phyloP scores from a whole-genome alignment of 2,113 vertebrate species.

The Tursiops truncatus region DNA sequence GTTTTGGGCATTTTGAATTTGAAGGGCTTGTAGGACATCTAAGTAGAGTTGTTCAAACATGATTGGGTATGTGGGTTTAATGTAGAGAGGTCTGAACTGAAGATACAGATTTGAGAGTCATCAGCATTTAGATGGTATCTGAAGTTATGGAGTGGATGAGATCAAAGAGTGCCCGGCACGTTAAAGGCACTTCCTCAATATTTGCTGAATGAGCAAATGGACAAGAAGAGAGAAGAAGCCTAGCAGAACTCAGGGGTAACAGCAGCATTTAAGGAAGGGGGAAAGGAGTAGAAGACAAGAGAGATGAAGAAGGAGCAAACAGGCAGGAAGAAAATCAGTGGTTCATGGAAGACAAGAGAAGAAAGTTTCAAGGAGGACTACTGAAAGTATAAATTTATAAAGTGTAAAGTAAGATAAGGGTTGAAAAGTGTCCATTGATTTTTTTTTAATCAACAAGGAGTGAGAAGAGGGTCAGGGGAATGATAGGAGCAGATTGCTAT shows the following conservation, averaged over 20 bases:
- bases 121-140: slow-evolving; percentile 23
- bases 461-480: not conserved
- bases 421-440: not conserved
- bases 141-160: not conserved
- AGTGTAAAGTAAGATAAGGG: not conserved
- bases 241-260: not conserved
- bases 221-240: not conserved
- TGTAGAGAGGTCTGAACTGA: not conserved
- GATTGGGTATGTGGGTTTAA: not conserved
- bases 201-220: slow-evolving; percentile 16
- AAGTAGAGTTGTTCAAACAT: not conserved
- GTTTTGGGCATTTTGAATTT: slow-evolving; percentile 41
- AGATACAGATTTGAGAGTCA: slow-evolving; percentile 8
- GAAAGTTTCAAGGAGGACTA: not conserved
- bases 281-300: not conserved
- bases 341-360: not conserved
- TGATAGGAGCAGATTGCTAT: not conserved
- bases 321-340: not conserved
- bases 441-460: not conserved
- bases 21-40: not conserved
- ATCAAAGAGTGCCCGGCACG: not conserved
- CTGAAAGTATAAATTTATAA: slow-evolving; percentile 26
- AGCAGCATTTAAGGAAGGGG: not conserved
- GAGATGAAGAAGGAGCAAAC: not conserved
- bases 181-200: slow-evolving; percentile 18